phyloP scores from a whole-genome alignment of 2,888 invertebrate species.

The Drosophila ustulata region DNA sequence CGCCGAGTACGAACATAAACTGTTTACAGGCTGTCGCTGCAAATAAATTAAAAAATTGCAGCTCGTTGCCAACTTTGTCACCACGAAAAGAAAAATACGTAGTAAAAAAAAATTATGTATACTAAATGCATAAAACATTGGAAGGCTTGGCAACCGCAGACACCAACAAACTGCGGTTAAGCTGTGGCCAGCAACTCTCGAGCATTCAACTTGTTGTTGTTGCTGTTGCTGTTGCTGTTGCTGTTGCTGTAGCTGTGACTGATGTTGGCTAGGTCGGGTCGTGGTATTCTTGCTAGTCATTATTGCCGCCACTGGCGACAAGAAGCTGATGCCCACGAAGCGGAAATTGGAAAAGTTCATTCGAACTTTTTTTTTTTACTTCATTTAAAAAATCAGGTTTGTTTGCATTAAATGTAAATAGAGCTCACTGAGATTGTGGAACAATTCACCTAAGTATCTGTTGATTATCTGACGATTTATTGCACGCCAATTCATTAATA shows the following conservation, averaged over 20 bases:
- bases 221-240: conserved; percentile 13
- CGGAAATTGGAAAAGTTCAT: conserved; percentile 75
- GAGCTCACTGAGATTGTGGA: not conserved
- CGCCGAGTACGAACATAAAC: conserved; percentile 25
- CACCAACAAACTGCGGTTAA: conserved; percentile 63
- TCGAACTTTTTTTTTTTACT: not conserved
- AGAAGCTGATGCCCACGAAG: conserved; percentile 47
- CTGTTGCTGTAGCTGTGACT: conserved; percentile 11
- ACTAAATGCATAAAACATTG: conserved; percentile 47
- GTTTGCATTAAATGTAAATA: conserved; percentile 2
- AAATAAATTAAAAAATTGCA: conserved; percentile 72
- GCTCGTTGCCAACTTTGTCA: conserved; percentile 76
- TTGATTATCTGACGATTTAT: no score
- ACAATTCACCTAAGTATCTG: not conserved
- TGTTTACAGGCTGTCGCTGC: conserved; percentile 49
- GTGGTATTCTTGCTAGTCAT: conserved; percentile 62
- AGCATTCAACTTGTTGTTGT: conserved; percentile 7
- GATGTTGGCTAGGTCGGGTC: conserved; percentile 34
- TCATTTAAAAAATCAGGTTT: conserved; percentile 18
- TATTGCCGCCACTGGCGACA: conserved; percentile 60
- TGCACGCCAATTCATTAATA: not conserved
- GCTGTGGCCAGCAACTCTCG: conserved; percentile 40
- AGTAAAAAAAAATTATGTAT: conserved; percentile 33
- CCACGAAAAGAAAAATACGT: conserved; percentile 51
- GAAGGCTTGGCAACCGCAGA: conserved; percentile 64